Evolutionary conservation across 2,113 vertebrate species (phyloP).

Genomic region (Nicator chloris): DNA sequence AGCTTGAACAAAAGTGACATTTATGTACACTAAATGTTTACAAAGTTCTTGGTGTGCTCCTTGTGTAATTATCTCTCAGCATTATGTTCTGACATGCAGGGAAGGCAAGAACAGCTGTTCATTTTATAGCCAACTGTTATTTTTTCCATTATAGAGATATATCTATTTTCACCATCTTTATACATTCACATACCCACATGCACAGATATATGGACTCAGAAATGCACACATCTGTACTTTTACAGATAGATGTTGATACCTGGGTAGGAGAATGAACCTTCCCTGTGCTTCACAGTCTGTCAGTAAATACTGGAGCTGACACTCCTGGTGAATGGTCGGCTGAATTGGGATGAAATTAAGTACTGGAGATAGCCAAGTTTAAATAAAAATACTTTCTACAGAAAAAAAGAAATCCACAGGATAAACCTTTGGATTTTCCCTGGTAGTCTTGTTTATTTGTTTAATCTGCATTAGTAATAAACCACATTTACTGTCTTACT

Average conservation of each 20-base stretch:
- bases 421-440: neutral
- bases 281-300: neutral
- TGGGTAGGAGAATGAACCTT: neutral
- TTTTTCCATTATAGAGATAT: neutral
- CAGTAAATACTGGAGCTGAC: neutral
- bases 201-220: neutral
- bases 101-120: neutral
- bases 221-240: neutral
- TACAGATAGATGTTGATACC: neutral
- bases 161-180: neutral
- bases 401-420: neutral
- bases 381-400: neutral
- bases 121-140: neutral
- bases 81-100: neutral
- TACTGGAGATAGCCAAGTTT: neutral
- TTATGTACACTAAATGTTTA: constrained; percentile 41
- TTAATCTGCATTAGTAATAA: neutral
- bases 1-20: constrained; percentile 21
- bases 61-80: constrained; percentile 26
- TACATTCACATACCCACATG: neutral
- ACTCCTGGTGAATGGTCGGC: neutral
- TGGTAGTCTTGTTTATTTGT: neutral
- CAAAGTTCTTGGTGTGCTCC: neutral
- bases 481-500: neutral
- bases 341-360: neutral